These are phyloP conservation scores for Drosophila eohydei DNA, from an alignment of 2,888 invertebrate species.

Conservation along the genomic window DNA sequence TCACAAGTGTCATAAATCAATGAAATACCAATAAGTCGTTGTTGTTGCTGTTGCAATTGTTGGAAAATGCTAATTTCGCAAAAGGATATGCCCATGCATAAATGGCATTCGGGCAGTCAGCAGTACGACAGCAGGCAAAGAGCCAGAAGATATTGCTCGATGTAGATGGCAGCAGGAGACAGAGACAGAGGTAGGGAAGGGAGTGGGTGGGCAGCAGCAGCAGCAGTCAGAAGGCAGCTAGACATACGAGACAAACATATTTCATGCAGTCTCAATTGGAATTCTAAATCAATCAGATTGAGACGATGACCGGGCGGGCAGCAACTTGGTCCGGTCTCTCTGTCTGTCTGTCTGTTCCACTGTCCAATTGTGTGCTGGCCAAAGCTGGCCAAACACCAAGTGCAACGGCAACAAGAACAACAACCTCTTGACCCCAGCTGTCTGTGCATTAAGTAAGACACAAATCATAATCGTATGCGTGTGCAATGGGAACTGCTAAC, in stretches of 20 bases:
- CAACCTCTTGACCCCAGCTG: constrained; percentile 59
- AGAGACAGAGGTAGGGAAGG: background rate
- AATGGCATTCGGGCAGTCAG: constrained; percentile 53
- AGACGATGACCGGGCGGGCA: constrained; percentile 63
- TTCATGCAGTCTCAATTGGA: constrained; percentile 84
- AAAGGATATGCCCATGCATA: constrained; percentile 77
- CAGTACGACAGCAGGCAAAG: constrained; percentile 45
- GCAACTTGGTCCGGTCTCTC: constrained; percentile 11
- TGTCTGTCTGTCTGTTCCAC: background rate
- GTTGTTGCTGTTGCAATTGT: constrained; percentile 66
- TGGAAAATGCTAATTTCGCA: constrained; percentile 83
- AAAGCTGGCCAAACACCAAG: constrained; percentile 11
- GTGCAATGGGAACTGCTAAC: constrained; percentile 39
- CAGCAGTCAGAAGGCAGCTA: constrained; percentile 19
- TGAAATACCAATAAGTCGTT: constrained; percentile 84
- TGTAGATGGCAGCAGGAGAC: background rate
- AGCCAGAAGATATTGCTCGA: constrained; percentile 12
- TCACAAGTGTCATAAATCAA: constrained; percentile 85
- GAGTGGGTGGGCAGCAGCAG: background rate
- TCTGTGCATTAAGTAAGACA: constrained; percentile 82
- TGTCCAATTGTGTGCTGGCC: constrained; percentile 27
- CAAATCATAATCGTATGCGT: constrained; percentile 80
- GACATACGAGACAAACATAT: constrained; percentile 79
- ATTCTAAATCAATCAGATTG: constrained; percentile 85
- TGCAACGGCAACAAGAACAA: constrained; percentile 22